These are phyloP conservation scores for Melikaiella ostensackeni DNA, from an alignment of 2,888 invertebrate species.

Conservation along the genomic window DNA sequence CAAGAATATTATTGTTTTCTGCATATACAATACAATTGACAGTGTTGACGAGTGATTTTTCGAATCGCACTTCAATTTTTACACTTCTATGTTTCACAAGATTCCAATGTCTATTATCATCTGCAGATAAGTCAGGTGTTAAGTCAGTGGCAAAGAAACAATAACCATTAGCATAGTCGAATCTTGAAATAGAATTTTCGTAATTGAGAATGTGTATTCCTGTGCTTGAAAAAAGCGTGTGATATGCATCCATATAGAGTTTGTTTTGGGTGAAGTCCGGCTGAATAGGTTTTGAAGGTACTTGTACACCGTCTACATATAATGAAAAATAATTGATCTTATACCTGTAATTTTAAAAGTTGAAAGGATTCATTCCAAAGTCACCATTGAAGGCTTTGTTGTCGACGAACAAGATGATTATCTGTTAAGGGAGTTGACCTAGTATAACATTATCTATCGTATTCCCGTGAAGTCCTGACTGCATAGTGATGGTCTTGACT, in stretches of 20 bases:
- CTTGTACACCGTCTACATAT: constrained; percentile 54
- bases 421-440: no score
- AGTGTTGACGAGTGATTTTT: constrained; percentile 49
- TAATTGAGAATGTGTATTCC: constrained; percentile 55
- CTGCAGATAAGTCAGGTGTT: constrained; percentile 59
- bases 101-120: constrained; percentile 51
- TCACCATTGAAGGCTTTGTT: no score
- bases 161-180: constrained; percentile 52
- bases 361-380: no score
- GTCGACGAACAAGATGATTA: no score
- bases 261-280: constrained; percentile 48
- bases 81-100: constrained; percentile 55
- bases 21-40: constrained; percentile 57
- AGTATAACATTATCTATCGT: no score
- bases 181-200: constrained; percentile 52
- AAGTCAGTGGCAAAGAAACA: constrained; percentile 61
- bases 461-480: no score
- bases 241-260: constrained; percentile 58
- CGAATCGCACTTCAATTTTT: constrained; percentile 59
- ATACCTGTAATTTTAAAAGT: no score
- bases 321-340: constrained; percentile 8
- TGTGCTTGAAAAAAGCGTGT: constrained; percentile 57
- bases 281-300: constrained; percentile 55
- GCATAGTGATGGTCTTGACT: no score
- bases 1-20: constrained; percentile 64